These are phyloP conservation scores for Myiopsitta monachus DNA, from an alignment of 2,113 vertebrate genomes.

Conservation along the genomic window DNA sequence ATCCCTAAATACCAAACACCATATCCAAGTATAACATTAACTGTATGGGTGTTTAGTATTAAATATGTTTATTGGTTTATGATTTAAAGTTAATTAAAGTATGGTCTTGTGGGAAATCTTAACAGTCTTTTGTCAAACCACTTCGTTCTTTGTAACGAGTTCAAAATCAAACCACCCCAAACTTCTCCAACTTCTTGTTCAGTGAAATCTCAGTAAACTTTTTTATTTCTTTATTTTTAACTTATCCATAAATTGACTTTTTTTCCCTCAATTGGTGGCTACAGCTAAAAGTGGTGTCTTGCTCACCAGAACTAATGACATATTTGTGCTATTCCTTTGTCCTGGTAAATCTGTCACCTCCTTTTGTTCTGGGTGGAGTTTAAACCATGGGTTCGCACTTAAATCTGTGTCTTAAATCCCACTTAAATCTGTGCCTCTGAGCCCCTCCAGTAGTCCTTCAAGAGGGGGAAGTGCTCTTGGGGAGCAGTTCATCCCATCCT, in stretches of 20 bases:
- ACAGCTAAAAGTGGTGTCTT: neutral
- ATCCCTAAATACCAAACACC: neutral
- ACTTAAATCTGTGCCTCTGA: neutral
- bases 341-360: neutral
- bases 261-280: neutral
- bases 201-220: neutral
- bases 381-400: neutral
- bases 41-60: neutral
- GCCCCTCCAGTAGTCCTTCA: neutral
- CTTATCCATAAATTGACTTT: neutral
- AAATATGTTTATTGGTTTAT: conserved; percentile 46
- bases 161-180: neutral
- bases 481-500: neutral
- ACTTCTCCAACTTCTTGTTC: neutral
- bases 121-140: neutral
- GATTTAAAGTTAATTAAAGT: conserved; percentile 36
- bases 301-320: neutral
- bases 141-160: neutral
- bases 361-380: neutral
- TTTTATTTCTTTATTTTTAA: neutral
- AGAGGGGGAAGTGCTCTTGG: neutral
- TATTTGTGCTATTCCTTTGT: neutral
- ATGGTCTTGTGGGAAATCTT: conserved; percentile 36
- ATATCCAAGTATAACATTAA: neutral
- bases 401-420: neutral